Conservation (phyloP, 2,113 vertebrate genomes). For the Orycteropus afer region DNA sequence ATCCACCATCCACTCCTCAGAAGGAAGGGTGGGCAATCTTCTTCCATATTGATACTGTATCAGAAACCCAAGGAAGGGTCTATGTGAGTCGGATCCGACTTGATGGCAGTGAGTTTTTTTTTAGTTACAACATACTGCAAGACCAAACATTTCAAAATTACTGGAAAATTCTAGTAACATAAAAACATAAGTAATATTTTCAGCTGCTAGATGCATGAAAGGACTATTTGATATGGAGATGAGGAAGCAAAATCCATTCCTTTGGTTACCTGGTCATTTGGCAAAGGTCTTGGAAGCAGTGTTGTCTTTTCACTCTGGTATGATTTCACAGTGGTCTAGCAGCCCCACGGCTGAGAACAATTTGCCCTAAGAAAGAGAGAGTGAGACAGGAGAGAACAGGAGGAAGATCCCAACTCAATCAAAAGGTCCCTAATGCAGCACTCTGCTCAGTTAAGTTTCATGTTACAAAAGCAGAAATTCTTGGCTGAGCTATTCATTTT, state of each 20-base stretch:
- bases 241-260: not conserved
- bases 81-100: too few species aligned
- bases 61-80: too few species aligned
- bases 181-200: not conserved
- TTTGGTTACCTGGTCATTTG: not conserved
- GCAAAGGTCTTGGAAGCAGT: not conserved
- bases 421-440: not conserved
- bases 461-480: not conserved
- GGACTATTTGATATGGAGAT: not conserved
- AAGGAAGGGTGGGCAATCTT: too few species aligned
- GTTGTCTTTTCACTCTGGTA: not conserved
- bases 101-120: too few species aligned
- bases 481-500: not conserved
- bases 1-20: too few species aligned
- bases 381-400: not conserved
- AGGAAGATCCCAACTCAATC: not conserved
- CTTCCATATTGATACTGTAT: too few species aligned
- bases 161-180: not conserved
- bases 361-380: not conserved
- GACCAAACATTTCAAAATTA: not conserved
- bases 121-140: not conserved
- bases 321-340: not conserved
- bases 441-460: not conserved
- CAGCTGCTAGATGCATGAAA: not conserved
- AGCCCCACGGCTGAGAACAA: not conserved